Evolutionary conservation across 2,888 invertebrate genomes (phyloP).

Genomic region (Cyclophora punctaria): DNA sequence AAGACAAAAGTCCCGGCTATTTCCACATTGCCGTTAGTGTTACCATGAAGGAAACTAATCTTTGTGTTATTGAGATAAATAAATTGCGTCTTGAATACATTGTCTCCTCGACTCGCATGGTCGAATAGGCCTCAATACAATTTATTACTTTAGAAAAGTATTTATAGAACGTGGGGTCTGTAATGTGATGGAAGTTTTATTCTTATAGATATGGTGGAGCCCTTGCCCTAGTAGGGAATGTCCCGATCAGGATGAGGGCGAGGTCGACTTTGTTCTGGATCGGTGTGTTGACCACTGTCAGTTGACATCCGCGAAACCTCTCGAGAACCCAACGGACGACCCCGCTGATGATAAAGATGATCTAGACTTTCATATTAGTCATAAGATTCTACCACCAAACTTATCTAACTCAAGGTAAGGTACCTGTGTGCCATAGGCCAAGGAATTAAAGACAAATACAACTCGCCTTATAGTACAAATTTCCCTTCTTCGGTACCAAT

Average conservation of each 20-base stretch:
- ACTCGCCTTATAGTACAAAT: too few relatives aligned
- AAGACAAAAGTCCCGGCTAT: background rate
- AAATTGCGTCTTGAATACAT: conserved; percentile 21
- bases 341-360: conserved; percentile 67
- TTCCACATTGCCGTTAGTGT: background rate
- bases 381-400: conserved; percentile 58
- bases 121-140: conserved; percentile 6
- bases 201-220: conserved; percentile 84
- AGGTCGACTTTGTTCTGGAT: conserved; percentile 80
- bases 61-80: conserved; percentile 17
- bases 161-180: conserved; percentile 7
- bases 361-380: conserved; percentile 72
- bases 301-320: conserved; percentile 50
- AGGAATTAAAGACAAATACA: too few relatives aligned
- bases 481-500: too few relatives aligned
- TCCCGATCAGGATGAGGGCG: conserved; percentile 81
- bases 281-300: conserved; percentile 84
- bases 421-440: background rate
- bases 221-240: conserved; percentile 87
- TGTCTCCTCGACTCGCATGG: conserved; percentile 11
- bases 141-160: conserved; percentile 3
- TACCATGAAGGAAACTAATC: conserved; percentile 9
- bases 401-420: conserved; percentile 52
- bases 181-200: conserved; percentile 1
- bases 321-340: conserved; percentile 51